A percentile compares a stretch with the other conserved stretches of the same genome.
Evolutionary conservation across 1,140 invertebrate species (phyloP).

Genomic region (Lordiphosa mommai): DNA sequence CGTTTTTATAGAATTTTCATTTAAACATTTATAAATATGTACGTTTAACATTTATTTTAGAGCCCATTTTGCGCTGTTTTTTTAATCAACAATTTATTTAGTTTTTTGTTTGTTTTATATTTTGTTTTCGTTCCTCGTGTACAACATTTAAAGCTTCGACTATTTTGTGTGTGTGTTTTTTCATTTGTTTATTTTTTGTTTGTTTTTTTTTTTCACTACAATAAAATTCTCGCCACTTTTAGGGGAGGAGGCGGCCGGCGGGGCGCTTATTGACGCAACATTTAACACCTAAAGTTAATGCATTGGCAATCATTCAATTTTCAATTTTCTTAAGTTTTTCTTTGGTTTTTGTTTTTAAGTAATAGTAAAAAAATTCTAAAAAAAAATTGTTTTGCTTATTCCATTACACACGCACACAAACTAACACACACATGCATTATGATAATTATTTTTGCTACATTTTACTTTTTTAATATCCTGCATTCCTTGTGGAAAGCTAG

Average conservation of each 20-base stretch:
- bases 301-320: slow-evolving; percentile 12
- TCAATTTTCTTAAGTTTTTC: neutral
- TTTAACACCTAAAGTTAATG: slow-evolving; percentile 49
- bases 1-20: slow-evolving; percentile 52
- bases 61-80: slow-evolving; percentile 12
- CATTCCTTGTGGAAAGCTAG: too few relatives aligned
- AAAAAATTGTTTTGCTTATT: slow-evolving; percentile 38
- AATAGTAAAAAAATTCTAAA: slow-evolving; percentile 68
- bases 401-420: neutral
- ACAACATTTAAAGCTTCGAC: slow-evolving; percentile 74
- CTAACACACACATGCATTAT: neutral
- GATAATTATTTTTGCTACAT: too few relatives aligned
- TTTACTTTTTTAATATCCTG: too few relatives aligned
- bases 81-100: slow-evolving; percentile 19
- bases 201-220: slow-evolving; percentile 20
- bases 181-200: slow-evolving; percentile 9
- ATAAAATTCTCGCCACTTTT: slow-evolving; percentile 48
- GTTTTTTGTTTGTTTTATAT: slow-evolving; percentile 10
- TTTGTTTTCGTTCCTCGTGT: slow-evolving; percentile 21
- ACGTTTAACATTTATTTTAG: slow-evolving; percentile 58
- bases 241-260: too few relatives aligned
- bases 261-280: slow-evolving; percentile 56
- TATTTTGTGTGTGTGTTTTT: slow-evolving; percentile 28
- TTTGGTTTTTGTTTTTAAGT: slow-evolving; percentile 26
- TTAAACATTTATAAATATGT: slow-evolving; percentile 73